Evolutionary conservation across 2,888 invertebrate species (phyloP), one percentile per base, ranked within the genome.

Genomic region (Bugula neritina): DNA sequence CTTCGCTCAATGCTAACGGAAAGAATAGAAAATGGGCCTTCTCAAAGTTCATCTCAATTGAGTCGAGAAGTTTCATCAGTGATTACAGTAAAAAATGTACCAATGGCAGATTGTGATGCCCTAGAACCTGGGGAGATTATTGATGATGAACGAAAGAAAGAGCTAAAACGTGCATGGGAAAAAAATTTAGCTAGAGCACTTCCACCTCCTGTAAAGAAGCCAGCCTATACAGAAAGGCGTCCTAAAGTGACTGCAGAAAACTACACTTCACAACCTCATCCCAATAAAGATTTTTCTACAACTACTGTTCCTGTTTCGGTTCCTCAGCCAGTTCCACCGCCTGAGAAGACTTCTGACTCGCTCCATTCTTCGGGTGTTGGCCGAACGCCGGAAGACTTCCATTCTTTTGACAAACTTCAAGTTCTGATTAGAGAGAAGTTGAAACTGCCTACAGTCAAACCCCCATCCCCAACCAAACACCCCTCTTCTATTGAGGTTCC

Each of bases 101-200:
- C 63, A 13, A 27, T 63, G 13, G 31, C 21, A 31, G 29, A 3
- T 10, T 63, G 10, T 63, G 63, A 63, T n/a, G n/a, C n/a, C n/a
- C 27, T 63, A 25, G 63, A 63, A 27, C 34, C 63, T 13, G 63
- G 34, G 3, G 34, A 63, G 34, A 27, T 63, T 13, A 27, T 63
- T 31, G 63, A n/a, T 34, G 34, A 63, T 31, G 63, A 63, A 31
- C 21, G 63, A 34, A 63, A 31, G 63, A 34, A 63, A 31, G 63
- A 63, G 31, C n/a, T 55, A 23, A 55, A 55, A 55, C 55, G 3
- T n/a, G 31, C 5, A 31, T 63, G 63, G 63, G 34, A 63, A 13
- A 21, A 13, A 3, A 63, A 31, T 5, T 10, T 63, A n/a, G 27
- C 13, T 2, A 31, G 31, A 27, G 31, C 43, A 5, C 43, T 17